Base-by-base conservation (phyloP, 2,113 vertebrate species). In the Chamaetylas fuelleborni region DNA sequence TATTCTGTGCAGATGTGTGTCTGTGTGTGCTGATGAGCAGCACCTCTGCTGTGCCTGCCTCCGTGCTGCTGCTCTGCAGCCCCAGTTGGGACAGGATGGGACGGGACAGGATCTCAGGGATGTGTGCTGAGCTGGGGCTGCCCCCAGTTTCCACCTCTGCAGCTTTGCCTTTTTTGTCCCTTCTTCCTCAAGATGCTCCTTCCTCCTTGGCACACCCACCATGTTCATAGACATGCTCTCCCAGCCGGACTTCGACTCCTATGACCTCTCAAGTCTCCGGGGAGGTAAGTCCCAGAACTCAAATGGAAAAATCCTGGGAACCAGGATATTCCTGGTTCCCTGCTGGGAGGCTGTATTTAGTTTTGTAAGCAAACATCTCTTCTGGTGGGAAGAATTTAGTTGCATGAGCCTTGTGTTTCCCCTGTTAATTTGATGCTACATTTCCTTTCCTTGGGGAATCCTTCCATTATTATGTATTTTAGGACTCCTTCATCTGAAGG, bases 221-320 rank as follows among this genome's bases (percentile, higher is more conserved):
- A 99, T 99, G 99, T 99, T 81, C 18, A 97, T 99, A 60, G 99
- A 99, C 83, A 98, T 99, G 94, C 54, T 99, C 36, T 97, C 91
- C 78, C 99, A 99, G 92, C 98, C 96, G 0, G 98, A 98, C 81
- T 92, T 98, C 45, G 83, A 93, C 81, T 98, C 98, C 90, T 98
- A 98, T 3, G 97, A 99, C 96, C 81, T 99, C 81, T 99, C 99
- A 1, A 79, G 97, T 57, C 58, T 99, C 19, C 54, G 81, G 29
- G 94, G 86, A 94, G 99, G 99, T 99, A 96, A 98, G 98, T 73
- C 60, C 48, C 38, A 74, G 38, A 62, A 50, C 34, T 60, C 51
- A 67, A 33, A 24, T 36, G 14, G 51, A 33, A 81, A 69, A 79
- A 24, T 29, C 9, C 15, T 2, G 2, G 48, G 74, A 40, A 73